A percentile compares a stretch with the other conserved stretches of the same genome.
Conservation (phyloP, 2,113 vertebrate species). For the Girardinichthys multiradiatus region DNA sequence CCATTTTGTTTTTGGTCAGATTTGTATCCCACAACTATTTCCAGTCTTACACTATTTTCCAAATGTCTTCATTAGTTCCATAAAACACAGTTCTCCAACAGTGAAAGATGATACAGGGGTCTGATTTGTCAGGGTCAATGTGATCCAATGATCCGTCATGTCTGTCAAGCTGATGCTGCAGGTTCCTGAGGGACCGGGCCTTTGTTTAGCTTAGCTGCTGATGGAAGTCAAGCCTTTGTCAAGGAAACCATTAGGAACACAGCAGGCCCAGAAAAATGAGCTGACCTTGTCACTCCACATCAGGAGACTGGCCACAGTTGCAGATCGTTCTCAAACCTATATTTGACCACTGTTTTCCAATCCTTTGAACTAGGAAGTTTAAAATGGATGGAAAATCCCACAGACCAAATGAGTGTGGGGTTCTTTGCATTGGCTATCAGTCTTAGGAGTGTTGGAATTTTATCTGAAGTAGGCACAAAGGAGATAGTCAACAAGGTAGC, state of each 20-base stretch:
- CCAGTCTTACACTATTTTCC: neutral
- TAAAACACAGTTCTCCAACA: constrained; percentile 35
- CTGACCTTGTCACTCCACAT: constrained; percentile 74
- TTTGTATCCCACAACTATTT: constrained; percentile 11
- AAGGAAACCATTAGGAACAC: constrained; percentile 76
- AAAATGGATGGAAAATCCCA: constrained; percentile 69
- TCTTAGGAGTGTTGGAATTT: constrained; percentile 52
- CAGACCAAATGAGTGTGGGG: constrained; percentile 51
- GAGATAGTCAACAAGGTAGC: constrained; percentile 43
- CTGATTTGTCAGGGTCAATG: constrained; percentile 72
- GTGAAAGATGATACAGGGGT: constrained; percentile 56
- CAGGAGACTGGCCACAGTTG: constrained; percentile 64
- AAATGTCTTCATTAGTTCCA: constrained; percentile 32
- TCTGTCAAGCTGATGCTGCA: constrained; percentile 55
- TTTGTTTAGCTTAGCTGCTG: constrained; percentile 77
- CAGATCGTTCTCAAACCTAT: constrained; percentile 60
- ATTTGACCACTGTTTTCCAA: constrained; percentile 59
- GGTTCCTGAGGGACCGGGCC: constrained; percentile 64
- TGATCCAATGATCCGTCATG: constrained; percentile 72
- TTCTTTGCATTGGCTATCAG: constrained; percentile 50
- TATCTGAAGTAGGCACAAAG: constrained; percentile 68
- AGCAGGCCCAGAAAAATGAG: constrained; percentile 78
- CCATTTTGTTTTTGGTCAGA: neutral
- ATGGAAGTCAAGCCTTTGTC: constrained; percentile 78
- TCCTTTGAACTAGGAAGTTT: constrained; percentile 68